Conservation (phyloP, 2,888 invertebrate species). For the Drosophila mulleri region DNA sequence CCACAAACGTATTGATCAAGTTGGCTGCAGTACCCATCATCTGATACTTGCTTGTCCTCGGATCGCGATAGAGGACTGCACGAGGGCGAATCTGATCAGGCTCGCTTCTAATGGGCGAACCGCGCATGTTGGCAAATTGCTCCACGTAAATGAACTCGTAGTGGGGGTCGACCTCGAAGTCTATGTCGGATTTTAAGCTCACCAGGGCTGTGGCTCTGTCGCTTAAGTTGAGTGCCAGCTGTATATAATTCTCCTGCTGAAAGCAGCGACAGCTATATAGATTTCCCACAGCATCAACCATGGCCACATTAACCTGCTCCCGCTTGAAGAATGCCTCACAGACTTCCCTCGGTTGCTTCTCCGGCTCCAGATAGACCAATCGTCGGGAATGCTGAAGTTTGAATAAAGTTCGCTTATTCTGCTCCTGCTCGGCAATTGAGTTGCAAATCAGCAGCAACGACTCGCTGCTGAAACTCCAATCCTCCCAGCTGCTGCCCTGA, state of each 20-base stretch:
- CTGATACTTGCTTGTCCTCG: slow-evolving; percentile 5
- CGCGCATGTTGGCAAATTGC: slow-evolving; percentile 58
- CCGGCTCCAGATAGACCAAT: slow-evolving; percentile 25
- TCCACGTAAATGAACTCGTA: slow-evolving; percentile 38
- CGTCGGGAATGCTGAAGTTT: slow-evolving; percentile 53
- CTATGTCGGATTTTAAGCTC: not conserved
- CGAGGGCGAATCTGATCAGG: slow-evolving; percentile 57
- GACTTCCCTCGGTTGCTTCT: slow-evolving; percentile 1
- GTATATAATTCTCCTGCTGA: slow-evolving; percentile 8
- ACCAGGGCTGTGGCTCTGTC: not conserved
- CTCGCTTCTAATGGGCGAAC: slow-evolving; percentile 35
- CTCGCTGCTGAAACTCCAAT: slow-evolving; percentile 50
- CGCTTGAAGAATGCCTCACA: slow-evolving; percentile 35
- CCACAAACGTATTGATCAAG: slow-evolving; percentile 50
- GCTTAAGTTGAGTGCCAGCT: not conserved
- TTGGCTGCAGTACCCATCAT: slow-evolving; percentile 53
- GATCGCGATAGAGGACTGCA: slow-evolving; percentile 46
- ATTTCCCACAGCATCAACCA: slow-evolving; percentile 14
- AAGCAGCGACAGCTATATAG: slow-evolving; percentile 52
- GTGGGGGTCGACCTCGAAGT: not conserved
- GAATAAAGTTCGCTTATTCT: slow-evolving; percentile 14
- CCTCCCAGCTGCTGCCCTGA: slow-evolving; percentile 27
- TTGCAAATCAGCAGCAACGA: slow-evolving; percentile 44
- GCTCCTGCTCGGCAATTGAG: slow-evolving; percentile 37
- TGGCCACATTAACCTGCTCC: slow-evolving; percentile 59